Evolutionary conservation across 2,797 vertebrate genomes (phyloP).

Genomic region (Sylvilagus floridanus): DNA sequence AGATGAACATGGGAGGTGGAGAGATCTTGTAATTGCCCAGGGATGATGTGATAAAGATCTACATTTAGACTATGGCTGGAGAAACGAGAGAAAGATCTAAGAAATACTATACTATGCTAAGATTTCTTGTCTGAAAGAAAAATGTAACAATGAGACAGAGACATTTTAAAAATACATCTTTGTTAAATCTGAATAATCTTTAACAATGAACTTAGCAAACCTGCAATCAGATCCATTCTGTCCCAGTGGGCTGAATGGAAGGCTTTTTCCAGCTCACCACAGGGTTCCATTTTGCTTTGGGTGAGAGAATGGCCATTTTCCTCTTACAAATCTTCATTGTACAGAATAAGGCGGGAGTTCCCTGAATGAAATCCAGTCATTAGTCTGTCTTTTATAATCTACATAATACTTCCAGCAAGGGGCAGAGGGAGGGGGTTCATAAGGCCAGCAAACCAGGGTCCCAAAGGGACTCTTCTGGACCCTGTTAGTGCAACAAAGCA

Average conservation of each 20-base stretch:
- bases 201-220: conserved; percentile 54
- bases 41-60: conserved; percentile 30
- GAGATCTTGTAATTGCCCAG: neutral
- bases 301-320: conserved; percentile 67
- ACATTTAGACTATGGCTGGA: conserved; percentile 1
- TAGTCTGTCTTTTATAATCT: conserved; percentile 61
- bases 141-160: conserved; percentile 62
- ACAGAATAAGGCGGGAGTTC: conserved; percentile 49
- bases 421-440: neutral
- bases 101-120: neutral
- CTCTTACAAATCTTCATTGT: conserved; percentile 14
- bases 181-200: conserved; percentile 73
- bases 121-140: conserved; percentile 66
- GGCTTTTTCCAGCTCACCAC: conserved; percentile 51
- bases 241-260: conserved; percentile 54
- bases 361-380: conserved; percentile 55
- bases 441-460: neutral
- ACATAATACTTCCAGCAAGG: conserved; percentile 34
- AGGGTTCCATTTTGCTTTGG: conserved; percentile 71
- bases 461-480: conserved; percentile 6
- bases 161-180: conserved; percentile 67
- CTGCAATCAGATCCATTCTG: conserved; percentile 70
- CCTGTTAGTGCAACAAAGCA: conserved; percentile 44
- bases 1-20: conserved; percentile 12
- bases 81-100: conserved; percentile 57